Conservation (phyloP, 2,797 vertebrate genomes). For the Meriones psammophilus region DNA sequence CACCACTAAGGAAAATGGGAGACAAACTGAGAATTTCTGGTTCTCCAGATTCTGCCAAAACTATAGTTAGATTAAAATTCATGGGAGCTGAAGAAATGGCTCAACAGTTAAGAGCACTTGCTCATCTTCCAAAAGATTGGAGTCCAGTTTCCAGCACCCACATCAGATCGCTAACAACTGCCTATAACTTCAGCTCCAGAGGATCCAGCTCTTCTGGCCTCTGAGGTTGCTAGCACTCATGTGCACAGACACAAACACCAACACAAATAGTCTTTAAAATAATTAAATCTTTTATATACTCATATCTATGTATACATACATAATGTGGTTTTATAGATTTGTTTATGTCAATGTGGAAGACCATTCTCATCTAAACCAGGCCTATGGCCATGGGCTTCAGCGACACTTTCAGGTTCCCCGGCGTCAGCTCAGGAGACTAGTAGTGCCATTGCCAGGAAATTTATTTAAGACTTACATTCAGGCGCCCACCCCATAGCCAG, state of each 20-base stretch:
- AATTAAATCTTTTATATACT: neutral
- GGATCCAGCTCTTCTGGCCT: neutral
- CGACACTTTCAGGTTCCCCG: neutral
- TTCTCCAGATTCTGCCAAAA: neutral
- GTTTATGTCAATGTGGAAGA: neutral
- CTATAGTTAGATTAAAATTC: neutral
- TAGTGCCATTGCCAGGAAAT: neutral
- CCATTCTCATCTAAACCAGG: neutral
- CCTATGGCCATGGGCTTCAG: neutral
- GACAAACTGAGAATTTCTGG: neutral
- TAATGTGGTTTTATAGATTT: neutral
- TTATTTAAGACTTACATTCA: neutral
- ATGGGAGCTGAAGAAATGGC: neutral
- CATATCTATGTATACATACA: neutral
- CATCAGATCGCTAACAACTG: neutral
- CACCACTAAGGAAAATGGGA: neutral
- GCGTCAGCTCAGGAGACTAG: neutral
- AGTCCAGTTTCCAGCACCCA: neutral
- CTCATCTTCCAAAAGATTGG: neutral
- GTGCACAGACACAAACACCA: neutral
- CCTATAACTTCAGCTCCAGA: neutral
- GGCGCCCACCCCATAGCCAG: neutral
- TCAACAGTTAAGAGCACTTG: neutral
- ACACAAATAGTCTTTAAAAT: neutral
- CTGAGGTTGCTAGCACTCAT: neutral